phyloP scores from a whole-genome alignment of 2,888 invertebrate genomes.

The Trissolcus brochymenae region DNA sequence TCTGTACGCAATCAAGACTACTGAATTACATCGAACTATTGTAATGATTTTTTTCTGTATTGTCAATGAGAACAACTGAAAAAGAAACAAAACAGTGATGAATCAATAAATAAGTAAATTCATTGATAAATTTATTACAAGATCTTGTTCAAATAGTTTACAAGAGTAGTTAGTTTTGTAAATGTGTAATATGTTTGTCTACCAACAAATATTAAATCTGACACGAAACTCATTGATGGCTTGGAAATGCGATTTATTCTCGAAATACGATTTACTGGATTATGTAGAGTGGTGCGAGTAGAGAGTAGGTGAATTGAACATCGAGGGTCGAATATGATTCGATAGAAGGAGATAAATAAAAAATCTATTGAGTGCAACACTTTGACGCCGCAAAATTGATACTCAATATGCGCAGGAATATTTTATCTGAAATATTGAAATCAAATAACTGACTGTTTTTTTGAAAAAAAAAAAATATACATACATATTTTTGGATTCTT shows the following conservation, averaged over 20 bases:
- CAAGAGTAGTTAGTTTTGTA: too few relatives aligned
- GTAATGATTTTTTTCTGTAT: slow-evolving; percentile 1
- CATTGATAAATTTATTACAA: too few relatives aligned
- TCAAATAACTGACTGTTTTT: too few relatives aligned
- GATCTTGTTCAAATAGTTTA: too few relatives aligned
- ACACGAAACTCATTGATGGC: slow-evolving; percentile 48
- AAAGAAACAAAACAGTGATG: too few relatives aligned
- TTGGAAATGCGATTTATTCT: slow-evolving; percentile 69
- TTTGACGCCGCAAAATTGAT: slow-evolving; percentile 69
- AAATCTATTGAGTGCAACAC: slow-evolving; percentile 69
- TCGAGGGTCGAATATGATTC: slow-evolving; percentile 49
- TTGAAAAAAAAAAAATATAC: too few relatives aligned
- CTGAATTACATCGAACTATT: slow-evolving; percentile 15
- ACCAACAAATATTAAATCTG: background rate
- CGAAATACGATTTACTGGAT: slow-evolving; percentile 69
- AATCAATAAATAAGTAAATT: too few relatives aligned
- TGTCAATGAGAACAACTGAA: too few relatives aligned
- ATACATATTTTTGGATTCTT: too few relatives aligned
- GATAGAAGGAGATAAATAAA: slow-evolving; percentile 70
- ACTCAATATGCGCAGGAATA: slow-evolving; percentile 55
- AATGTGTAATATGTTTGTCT: too few relatives aligned
- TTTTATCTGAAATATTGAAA: background rate
- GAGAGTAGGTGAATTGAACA: slow-evolving; percentile 42
- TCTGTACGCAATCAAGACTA: slow-evolving; percentile 25
- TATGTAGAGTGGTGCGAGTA: slow-evolving; percentile 55